These are phyloP conservation scores for Erythrocercus mccallii DNA, from an alignment of 2,113 vertebrate species.

Conservation along the genomic window DNA sequence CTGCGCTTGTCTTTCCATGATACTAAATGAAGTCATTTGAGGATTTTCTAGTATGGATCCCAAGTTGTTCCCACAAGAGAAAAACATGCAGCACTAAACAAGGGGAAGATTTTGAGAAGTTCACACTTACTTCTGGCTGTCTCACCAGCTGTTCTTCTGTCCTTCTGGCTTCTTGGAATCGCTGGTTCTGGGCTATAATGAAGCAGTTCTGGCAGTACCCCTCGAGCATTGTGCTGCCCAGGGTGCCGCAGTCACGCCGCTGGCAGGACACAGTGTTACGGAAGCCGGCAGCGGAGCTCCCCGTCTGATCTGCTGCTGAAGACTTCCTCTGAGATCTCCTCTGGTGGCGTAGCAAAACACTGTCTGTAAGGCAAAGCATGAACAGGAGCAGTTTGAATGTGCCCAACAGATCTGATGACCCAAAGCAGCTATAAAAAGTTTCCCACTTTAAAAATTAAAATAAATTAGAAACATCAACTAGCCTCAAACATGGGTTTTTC, in stretches of 20 bases:
- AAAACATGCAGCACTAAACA: background rate
- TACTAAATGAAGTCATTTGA: background rate
- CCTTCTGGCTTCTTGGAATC: constrained; percentile 83
- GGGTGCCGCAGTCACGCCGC: constrained; percentile 81
- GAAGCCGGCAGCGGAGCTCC: constrained; percentile 76
- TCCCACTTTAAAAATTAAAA: background rate
- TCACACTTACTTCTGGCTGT: constrained; percentile 17
- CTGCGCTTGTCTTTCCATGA: background rate
- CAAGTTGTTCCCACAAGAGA: background rate
- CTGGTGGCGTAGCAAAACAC: constrained; percentile 68
- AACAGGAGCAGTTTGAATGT: background rate
- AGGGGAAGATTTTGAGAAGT: background rate
- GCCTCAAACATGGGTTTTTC: background rate
- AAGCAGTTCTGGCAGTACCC: constrained; percentile 98
- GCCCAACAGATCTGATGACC: background rate
- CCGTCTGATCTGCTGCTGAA: background rate
- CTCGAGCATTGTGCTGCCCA: constrained; percentile 89
- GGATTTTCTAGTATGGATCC: background rate
- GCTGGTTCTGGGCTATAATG: constrained; percentile 89
- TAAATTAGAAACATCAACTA: background rate
- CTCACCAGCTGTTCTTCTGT: constrained; percentile 76
- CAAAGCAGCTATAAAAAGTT: background rate
- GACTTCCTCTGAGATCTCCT: constrained; percentile 65
- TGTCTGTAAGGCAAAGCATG: constrained; percentile 61
- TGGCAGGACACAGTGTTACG: constrained; percentile 83